Percentiles rank a stretch among this genome's conserved stretches.
These are phyloP conservation scores for Dicranocentrus wangi DNA, from an alignment of 2,888 invertebrate genomes.

Conservation along the genomic window DNA sequence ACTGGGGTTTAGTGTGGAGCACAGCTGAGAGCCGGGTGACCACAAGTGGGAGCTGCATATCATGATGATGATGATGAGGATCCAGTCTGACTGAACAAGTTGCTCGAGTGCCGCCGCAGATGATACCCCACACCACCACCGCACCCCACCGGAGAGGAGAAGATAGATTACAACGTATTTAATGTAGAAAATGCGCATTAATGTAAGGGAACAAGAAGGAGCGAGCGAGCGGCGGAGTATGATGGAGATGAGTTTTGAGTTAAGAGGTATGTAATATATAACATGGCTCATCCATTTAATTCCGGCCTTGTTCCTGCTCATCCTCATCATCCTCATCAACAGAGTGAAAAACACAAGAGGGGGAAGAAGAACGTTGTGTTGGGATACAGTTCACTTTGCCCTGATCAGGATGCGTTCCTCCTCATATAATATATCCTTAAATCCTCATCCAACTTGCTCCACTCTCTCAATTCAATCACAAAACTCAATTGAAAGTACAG, in stretches of 20 bases:
- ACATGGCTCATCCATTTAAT: constrained; percentile 45
- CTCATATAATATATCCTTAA: too few relatives aligned
- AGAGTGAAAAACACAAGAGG: not conserved
- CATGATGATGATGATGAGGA: too few relatives aligned
- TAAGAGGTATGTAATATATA: not conserved
- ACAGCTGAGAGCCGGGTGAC: not conserved
- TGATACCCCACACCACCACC: too few relatives aligned
- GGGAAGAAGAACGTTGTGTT: not conserved
- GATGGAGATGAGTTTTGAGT: not conserved
- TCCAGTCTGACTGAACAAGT: too few relatives aligned
- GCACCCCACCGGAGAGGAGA: not conserved
- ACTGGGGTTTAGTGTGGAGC: not conserved
- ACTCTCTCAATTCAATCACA: not conserved
- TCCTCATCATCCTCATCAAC: not conserved
- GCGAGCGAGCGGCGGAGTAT: not conserved
- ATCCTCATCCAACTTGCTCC: not conserved
- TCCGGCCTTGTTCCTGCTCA: not conserved
- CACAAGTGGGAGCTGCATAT: not conserved
- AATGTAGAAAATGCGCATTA: not conserved
- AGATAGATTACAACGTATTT: not conserved
- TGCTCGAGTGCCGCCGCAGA: too few relatives aligned
- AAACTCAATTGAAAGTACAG: constrained; percentile 5
- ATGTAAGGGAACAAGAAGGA: not conserved
- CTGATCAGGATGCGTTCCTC: too few relatives aligned
- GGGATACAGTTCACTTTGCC: not conserved